Evolutionary conservation across 2,888 invertebrate genomes (phyloP), one percentile per base, ranked within the genome.

Genomic region (Papilio gigon): DNA sequence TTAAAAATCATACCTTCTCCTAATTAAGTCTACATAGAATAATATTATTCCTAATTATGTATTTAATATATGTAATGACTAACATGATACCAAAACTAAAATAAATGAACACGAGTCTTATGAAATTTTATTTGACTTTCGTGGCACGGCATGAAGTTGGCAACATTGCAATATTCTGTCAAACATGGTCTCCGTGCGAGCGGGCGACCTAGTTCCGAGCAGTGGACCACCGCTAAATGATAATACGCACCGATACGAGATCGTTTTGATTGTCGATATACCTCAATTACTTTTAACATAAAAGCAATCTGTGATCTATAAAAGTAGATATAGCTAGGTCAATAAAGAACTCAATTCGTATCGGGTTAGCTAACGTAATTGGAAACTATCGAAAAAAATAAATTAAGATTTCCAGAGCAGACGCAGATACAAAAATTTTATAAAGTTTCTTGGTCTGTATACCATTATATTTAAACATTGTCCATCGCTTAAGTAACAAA

Each of bases 111-210:
- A 59, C 59, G 65, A 66, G 47, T 47, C 59, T 59, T 65, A 44
- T 30, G 65, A 65, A 59, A 59, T 62, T 53, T 61, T 63, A 62
- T 67, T 53, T 44, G 22, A 33, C 62, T 62, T 66, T 66, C 56
- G 22, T 25, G 40, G 25, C 56, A 42, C 56, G 35, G 30, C 42
- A 67, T 56, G 62, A 67, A 33, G 42, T 44, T 42, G 65, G 35
- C 66, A 65, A 59, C 22, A 47, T 59, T 66, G 59, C 58, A 42
- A 59, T 47, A 47, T 66, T 56, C 56, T 44, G 56, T 63, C 40
- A 35, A 63, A 63, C 30, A 62, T 56, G 35, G 27, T 27, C 35
- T 53, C 56, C 14, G 47, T 42, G 40, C 40, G 25, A 37, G 35
- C 22, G 17, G 50, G 9, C 35, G 58, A 63, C 58, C 58, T 42